Conservation (phyloP, 2,797 vertebrate genomes). For the Peromyscus nudipes region DNA sequence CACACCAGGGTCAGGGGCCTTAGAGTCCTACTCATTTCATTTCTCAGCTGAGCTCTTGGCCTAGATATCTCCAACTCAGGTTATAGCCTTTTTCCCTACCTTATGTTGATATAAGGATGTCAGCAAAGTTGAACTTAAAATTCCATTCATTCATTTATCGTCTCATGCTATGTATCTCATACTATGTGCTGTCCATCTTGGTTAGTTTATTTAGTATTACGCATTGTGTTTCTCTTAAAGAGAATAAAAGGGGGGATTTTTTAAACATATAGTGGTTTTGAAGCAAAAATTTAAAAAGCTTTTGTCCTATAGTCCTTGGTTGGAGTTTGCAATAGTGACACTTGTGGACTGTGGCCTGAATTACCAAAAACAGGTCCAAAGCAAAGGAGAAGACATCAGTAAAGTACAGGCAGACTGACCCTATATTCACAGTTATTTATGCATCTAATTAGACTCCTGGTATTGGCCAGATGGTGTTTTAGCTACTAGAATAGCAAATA, state of each 20-base stretch:
- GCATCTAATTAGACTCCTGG: background rate
- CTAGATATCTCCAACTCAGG: background rate
- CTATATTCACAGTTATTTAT: background rate
- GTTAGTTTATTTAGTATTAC: background rate
- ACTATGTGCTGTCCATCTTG: background rate
- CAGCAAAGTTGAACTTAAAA: background rate
- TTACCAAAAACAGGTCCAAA: background rate
- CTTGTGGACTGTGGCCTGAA: background rate
- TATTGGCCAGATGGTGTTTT: background rate
- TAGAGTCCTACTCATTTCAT: background rate
- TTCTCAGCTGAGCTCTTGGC: background rate
- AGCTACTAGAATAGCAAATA: background rate
- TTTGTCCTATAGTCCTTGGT: background rate
- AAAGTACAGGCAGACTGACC: background rate
- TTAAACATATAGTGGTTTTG: constrained; percentile 8
- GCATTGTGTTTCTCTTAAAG: background rate
- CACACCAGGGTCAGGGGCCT: background rate
- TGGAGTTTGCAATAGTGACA: background rate
- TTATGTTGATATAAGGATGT: background rate
- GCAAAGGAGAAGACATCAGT: background rate
- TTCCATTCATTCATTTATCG: background rate
- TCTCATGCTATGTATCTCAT: background rate
- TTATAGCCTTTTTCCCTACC: background rate
- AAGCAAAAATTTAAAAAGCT: background rate
- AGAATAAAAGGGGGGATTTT: background rate